Evolutionary conservation across 2,888 invertebrate species (phyloP).

Genomic region (Tetheella fluctuosa): DNA sequence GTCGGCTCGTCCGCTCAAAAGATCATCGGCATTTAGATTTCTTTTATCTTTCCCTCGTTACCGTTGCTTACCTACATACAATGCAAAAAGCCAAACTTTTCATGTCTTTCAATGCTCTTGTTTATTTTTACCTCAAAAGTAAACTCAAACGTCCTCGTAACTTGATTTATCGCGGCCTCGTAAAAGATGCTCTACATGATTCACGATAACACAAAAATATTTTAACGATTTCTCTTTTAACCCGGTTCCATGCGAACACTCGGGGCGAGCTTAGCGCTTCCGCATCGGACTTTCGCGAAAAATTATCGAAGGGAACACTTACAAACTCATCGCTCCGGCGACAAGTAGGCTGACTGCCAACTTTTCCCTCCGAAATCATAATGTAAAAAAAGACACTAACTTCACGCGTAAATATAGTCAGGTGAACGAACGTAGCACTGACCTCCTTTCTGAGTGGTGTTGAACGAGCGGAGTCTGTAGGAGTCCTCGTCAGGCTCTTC

Average conservation of each 20-base stretch:
- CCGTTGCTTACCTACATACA: not conserved
- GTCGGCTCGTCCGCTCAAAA: constrained; percentile 2
- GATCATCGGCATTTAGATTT: not conserved
- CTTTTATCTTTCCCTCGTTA: not conserved
- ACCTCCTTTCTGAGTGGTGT: constrained; percentile 95
- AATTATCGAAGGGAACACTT: constrained; percentile 43
- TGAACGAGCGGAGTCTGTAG: constrained; percentile 96
- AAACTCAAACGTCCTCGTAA: constrained; percentile 59
- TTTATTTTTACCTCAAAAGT: constrained; percentile 73
- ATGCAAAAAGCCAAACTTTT: constrained; percentile 18
- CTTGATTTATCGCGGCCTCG: constrained; percentile 68
- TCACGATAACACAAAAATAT: constrained; percentile 61
- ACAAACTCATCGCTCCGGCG: constrained; percentile 38
- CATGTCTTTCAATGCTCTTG: constrained; percentile 30
- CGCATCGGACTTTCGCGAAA: constrained; percentile 35
- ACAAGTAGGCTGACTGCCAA: constrained; percentile 67
- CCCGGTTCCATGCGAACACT: constrained; percentile 46
- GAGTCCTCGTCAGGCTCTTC: constrained; percentile 92
- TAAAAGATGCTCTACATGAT: constrained; percentile 62
- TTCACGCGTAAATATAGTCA: constrained; percentile 66
- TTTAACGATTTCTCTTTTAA: constrained; percentile 59
- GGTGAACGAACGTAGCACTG: constrained; percentile 80
- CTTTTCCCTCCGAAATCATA: constrained; percentile 58
- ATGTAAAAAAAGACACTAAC: constrained; percentile 63
- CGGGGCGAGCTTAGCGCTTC: constrained; percentile 32